These are phyloP conservation scores for Lepidocyrtoides sp. DNA, from an alignment of 2,888 invertebrate species.

Conservation along the genomic window DNA sequence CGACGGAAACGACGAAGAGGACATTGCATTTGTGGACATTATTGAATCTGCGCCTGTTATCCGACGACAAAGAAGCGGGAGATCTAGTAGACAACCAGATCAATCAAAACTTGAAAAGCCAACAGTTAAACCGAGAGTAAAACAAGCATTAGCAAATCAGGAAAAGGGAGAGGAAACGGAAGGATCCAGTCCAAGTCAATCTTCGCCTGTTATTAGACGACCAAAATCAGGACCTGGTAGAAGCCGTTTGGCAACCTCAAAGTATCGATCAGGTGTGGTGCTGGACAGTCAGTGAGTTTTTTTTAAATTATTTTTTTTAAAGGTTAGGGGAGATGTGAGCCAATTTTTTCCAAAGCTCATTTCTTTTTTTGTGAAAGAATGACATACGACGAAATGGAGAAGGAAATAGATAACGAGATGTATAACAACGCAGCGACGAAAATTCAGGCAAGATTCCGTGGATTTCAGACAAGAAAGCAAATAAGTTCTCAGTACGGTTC, in stretches of 20 bases:
- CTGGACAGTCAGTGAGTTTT: constrained; percentile 81
- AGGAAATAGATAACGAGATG: constrained; percentile 80
- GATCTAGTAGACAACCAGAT: not conserved
- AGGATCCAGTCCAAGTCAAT: constrained; percentile 27
- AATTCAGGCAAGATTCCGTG: constrained; percentile 79
- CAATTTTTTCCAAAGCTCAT: not conserved
- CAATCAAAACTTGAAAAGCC: constrained; percentile 29
- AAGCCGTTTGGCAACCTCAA: constrained; percentile 72
- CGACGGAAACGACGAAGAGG: constrained; percentile 7
- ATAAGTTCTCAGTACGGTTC: constrained; percentile 27
- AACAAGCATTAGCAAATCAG: not conserved
- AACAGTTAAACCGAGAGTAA: not conserved
- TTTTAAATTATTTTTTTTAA: no score
- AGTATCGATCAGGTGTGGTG: constrained; percentile 83
- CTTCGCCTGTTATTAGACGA: constrained; percentile 67
- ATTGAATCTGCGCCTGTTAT: not conserved
- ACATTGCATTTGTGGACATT: constrained; percentile 3
- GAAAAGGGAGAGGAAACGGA: not conserved
- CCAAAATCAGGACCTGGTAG: constrained; percentile 59
- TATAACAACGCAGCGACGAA: constrained; percentile 79
- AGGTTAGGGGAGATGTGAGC: not conserved
- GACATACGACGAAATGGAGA: constrained; percentile 81
- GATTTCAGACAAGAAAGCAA: constrained; percentile 78
- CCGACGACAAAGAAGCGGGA: not conserved
- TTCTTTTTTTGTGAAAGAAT: constrained; percentile 53